Conservation (phyloP, 2,113 vertebrate species). For the Stomatorhinus ivindoensis region DNA sequence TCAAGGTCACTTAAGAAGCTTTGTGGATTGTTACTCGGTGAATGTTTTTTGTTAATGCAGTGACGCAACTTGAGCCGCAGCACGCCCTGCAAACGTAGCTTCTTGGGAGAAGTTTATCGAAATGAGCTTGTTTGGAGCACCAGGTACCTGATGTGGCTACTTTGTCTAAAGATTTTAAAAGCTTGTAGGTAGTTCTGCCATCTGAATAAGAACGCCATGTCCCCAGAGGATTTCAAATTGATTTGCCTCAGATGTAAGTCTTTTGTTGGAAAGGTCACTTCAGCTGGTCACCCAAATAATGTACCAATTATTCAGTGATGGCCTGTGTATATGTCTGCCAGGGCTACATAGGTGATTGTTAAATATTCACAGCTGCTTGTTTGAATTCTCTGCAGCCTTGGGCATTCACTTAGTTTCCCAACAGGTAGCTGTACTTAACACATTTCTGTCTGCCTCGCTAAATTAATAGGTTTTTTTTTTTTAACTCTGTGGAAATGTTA, state of each 20-base stretch:
- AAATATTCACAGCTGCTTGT: neutral
- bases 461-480: neutral
- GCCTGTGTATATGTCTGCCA: neutral
- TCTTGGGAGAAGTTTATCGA: neutral
- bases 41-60: neutral
- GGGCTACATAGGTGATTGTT: neutral
- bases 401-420: neutral
- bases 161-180: constrained; percentile 9
- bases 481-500: neutral
- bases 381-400: neutral
- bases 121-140: neutral
- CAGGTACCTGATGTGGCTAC: neutral
- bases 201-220: neutral
- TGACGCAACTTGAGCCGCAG: neutral
- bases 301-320: neutral
- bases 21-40: neutral
- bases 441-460: neutral
- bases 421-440: neutral
- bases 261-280: constrained; percentile 4
- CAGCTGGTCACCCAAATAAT: neutral
- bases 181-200: neutral
- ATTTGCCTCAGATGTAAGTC: constrained; percentile 6
- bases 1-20: neutral
- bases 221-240: constrained; percentile 4
- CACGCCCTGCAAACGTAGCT: neutral